phyloP scores from a whole-genome alignment of 2,113 vertebrate species.

The Corythornis madagascariensis region DNA sequence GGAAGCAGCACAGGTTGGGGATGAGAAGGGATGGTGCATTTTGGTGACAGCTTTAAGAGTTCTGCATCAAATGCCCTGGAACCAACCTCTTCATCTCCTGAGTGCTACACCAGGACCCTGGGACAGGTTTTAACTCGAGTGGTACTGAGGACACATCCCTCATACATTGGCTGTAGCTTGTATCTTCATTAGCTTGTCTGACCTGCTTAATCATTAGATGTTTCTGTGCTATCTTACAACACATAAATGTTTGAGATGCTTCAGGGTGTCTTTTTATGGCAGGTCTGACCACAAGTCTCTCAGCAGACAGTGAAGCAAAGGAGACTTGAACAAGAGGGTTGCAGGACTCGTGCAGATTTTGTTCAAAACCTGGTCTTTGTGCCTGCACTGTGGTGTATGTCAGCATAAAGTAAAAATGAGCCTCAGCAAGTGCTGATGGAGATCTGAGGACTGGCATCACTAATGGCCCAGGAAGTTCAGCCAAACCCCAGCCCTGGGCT shows the following conservation, averaged over 20 bases:
- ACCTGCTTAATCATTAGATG: background rate
- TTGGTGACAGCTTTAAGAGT: background rate
- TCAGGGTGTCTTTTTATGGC: background rate
- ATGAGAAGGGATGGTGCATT: background rate
- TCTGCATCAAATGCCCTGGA: rapidly evolving
- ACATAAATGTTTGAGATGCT: background rate
- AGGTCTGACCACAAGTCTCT: background rate
- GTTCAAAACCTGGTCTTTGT: background rate
- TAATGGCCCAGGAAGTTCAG: background rate
- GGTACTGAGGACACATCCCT: background rate
- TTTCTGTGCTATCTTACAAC: background rate
- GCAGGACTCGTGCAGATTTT: background rate
- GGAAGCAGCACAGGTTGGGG: background rate
- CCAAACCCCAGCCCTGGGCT: background rate
- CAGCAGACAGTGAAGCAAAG: background rate
- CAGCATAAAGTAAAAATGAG: background rate
- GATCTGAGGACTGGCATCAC: background rate
- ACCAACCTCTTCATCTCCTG: background rate
- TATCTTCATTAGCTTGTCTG: background rate
- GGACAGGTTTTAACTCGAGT: background rate
- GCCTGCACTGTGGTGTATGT: rapidly evolving
- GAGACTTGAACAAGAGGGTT: background rate
- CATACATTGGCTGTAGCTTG: background rate
- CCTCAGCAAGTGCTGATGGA: background rate
- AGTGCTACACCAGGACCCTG: background rate